phyloP scores from a whole-genome alignment of 2,113 vertebrate genomes.

The Onychostruthus taczanowskii region DNA sequence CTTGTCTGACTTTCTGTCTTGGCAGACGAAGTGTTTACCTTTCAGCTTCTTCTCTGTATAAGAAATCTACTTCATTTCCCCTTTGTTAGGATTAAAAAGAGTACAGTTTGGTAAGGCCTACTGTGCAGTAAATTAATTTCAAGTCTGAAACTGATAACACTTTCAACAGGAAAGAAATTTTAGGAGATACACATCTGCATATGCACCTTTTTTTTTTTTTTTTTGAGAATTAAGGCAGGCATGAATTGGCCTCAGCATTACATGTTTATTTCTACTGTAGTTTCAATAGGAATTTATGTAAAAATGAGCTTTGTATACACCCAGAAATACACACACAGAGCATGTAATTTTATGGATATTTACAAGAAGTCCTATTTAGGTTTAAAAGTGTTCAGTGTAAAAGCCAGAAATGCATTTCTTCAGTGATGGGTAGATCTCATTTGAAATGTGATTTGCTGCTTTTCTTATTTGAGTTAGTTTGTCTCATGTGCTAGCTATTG shows the following conservation, averaged over 20 bases:
- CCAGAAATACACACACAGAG: neutral
- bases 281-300: neutral
- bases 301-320: fast-evolving
- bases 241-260: neutral
- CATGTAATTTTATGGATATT: neutral
- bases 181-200: neutral
- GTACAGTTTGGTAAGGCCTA: neutral
- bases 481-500: neutral
- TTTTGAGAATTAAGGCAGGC: neutral
- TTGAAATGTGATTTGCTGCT: neutral
- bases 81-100: constrained; percentile 28
- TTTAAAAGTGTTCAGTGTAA: neutral
- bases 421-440: neutral
- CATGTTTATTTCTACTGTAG: neutral
- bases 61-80: constrained; percentile 45
- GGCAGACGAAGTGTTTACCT: constrained; percentile 40
- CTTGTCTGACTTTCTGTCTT: constrained; percentile 35
- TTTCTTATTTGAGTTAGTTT: neutral
- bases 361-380: neutral
- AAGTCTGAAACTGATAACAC: neutral
- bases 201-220: too few species aligned
- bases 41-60: neutral
- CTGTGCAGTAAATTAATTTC: constrained; percentile 5
- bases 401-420: neutral
- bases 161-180: neutral